These are phyloP conservation scores for Hippocampus mohnikei DNA, from an alignment of 2,113 vertebrate species.

Conservation along the genomic window DNA sequence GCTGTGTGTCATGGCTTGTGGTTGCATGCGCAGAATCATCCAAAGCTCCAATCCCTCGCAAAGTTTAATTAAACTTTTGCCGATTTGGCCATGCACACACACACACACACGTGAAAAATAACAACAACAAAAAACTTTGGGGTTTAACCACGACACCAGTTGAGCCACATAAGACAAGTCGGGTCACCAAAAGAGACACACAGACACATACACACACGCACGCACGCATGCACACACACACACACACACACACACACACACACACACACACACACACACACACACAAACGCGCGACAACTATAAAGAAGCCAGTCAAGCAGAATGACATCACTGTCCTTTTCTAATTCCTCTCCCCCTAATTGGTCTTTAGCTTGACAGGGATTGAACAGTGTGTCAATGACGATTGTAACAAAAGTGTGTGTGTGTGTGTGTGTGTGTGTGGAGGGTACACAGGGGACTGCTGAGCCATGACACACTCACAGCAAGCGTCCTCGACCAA, in stretches of 20 bases:
- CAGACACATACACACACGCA: too few relatives aligned
- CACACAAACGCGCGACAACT: too few relatives aligned
- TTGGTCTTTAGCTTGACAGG: constrained; percentile 62
- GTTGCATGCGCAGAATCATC: constrained; percentile 63
- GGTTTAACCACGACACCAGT: not conserved
- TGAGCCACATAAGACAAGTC: too few relatives aligned
- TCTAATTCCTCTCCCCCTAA: constrained; percentile 39
- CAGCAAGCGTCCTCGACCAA: constrained; percentile 28
- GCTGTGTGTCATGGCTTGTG: constrained; percentile 32
- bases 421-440: constrained; percentile 24
- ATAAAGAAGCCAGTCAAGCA: constrained; percentile 27
- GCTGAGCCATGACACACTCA: constrained; percentile 29
- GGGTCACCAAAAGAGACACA: not conserved
- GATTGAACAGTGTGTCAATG: constrained; percentile 31
- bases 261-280: too few relatives aligned
- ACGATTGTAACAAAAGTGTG: constrained; percentile 16
- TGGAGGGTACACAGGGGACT: constrained; percentile 29
- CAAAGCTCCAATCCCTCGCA: constrained; percentile 62
- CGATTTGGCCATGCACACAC: constrained; percentile 28
- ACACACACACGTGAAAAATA: too few relatives aligned
- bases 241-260: too few relatives aligned
- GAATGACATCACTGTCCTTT: constrained; percentile 37
- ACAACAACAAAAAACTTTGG: not conserved
- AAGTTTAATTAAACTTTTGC: constrained; percentile 71
- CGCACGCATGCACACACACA: constrained; percentile 2